Evolutionary conservation across 2,888 invertebrate genomes (phyloP).

Genomic region (Sesia bembeciformis): DNA sequence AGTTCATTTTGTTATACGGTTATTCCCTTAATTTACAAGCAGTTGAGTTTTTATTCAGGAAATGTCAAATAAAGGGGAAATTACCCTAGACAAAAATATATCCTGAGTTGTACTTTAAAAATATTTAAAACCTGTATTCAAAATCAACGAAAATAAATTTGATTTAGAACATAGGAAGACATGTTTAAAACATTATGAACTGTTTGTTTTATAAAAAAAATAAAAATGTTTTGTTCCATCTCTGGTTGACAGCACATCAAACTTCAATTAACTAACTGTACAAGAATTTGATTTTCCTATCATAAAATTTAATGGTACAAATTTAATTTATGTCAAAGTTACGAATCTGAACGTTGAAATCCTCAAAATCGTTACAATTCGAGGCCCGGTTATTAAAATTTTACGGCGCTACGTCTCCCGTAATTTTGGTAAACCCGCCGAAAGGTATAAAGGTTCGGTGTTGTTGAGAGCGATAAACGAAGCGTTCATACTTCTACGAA

Average conservation of each 20-base stretch:
- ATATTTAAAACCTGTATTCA: too few relatives aligned
- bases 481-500: too few relatives aligned
- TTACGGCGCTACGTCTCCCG: slow-evolving; percentile 6
- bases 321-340: slow-evolving; percentile 21
- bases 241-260: slow-evolving; percentile 4
- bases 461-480: not conserved
- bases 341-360: slow-evolving; percentile 17
- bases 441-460: not conserved
- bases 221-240: not conserved
- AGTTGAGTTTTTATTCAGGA: too few relatives aligned
- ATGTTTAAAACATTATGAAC: too few relatives aligned
- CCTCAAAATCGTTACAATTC: slow-evolving; percentile 14
- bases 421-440: not conserved
- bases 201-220: too few relatives aligned
- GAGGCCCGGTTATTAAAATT: slow-evolving; percentile 15
- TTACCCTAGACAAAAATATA: too few relatives aligned
- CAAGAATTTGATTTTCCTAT: slow-evolving; percentile 11
- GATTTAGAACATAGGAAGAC: too few relatives aligned
- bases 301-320: slow-evolving; percentile 12
- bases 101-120: too few relatives aligned
- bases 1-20: too few relatives aligned
- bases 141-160: too few relatives aligned
- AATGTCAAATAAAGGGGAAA: too few relatives aligned
- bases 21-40: too few relatives aligned
- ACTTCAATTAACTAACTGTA: slow-evolving; percentile 16